Percentiles rank a stretch among this genome's conserved stretches.
Conservation (phyloP, 2,888 invertebrate species). For the Yponomeuta evonymella region DNA sequence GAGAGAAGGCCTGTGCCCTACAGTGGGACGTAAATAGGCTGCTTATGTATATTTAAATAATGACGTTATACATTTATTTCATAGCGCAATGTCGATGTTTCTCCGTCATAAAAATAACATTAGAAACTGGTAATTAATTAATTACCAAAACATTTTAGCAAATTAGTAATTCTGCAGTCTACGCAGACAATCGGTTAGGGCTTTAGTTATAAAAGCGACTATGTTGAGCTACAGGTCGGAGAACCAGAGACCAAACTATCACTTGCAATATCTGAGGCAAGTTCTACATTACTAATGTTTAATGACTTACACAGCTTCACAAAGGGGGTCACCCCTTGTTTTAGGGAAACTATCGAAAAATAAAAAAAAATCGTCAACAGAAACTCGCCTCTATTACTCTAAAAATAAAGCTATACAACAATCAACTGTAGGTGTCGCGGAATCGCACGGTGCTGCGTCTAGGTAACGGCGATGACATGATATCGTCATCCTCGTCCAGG, state of each 20-base stretch:
- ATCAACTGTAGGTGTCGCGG: conserved; percentile 35
- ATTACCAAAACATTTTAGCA: not conserved
- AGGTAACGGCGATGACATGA: conserved; percentile 76
- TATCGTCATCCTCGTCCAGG: conserved; percentile 75
- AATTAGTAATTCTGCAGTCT: not conserved
- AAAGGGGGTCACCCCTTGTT: too few relatives aligned
- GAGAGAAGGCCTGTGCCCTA: too few relatives aligned
- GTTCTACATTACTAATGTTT: too few relatives aligned
- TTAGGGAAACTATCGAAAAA: not conserved
- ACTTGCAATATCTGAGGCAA: too few relatives aligned
- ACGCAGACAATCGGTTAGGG: not conserved
- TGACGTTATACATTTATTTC: not conserved
- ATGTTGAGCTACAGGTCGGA: too few relatives aligned
- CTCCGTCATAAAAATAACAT: not conserved
- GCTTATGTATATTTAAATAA: not conserved
- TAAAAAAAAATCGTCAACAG: not conserved
- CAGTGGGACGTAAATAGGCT: too few relatives aligned
- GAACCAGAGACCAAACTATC: not conserved
- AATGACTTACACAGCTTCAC: too few relatives aligned
- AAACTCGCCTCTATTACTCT: not conserved
- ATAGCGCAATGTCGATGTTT: not conserved
- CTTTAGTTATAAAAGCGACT: too few relatives aligned
- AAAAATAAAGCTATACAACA: not conserved
- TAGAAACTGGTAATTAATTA: not conserved
- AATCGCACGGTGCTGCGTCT: conserved; percentile 56